Evolutionary conservation across 2,888 invertebrate genomes (phyloP).

Genomic region (Idaea aversata): DNA sequence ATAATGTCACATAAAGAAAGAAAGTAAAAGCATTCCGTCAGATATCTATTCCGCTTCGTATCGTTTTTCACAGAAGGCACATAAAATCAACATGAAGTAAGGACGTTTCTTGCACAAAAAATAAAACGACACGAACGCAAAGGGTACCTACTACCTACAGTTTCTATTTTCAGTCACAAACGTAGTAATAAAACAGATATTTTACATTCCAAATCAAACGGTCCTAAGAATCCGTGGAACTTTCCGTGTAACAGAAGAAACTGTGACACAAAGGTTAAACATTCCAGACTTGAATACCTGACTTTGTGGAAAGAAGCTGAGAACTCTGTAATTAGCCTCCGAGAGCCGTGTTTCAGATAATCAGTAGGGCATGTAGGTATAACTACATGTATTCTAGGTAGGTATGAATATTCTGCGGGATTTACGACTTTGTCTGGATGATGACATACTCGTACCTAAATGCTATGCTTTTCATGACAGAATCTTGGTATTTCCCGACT

Average conservation of each 20-base stretch:
- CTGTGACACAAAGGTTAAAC: neutral
- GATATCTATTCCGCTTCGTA: neutral
- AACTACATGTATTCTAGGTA: neutral
- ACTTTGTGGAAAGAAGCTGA: neutral
- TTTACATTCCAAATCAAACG: neutral
- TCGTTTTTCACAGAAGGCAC: neutral
- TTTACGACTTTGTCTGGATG: neutral
- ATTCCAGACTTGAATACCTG: neutral
- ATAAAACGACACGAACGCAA: neutral
- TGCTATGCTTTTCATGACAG: no score
- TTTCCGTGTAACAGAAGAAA: neutral
- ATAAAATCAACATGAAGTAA: neutral
- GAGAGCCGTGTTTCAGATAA: neutral
- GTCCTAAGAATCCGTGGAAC: neutral
- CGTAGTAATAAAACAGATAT: slow-evolving; percentile 1
- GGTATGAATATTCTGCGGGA: neutral
- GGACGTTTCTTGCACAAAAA: neutral
- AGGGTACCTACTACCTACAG: neutral
- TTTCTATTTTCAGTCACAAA: neutral
- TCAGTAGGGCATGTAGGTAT: neutral
- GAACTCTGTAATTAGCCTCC: neutral
- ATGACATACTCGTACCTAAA: no score
- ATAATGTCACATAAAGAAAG: neutral
- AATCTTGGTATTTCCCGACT: no score
- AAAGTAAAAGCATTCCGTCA: neutral